Evolutionary conservation across 1,140 invertebrate genomes (phyloP).

Genomic region (Drosophila nigrodunni): DNA sequence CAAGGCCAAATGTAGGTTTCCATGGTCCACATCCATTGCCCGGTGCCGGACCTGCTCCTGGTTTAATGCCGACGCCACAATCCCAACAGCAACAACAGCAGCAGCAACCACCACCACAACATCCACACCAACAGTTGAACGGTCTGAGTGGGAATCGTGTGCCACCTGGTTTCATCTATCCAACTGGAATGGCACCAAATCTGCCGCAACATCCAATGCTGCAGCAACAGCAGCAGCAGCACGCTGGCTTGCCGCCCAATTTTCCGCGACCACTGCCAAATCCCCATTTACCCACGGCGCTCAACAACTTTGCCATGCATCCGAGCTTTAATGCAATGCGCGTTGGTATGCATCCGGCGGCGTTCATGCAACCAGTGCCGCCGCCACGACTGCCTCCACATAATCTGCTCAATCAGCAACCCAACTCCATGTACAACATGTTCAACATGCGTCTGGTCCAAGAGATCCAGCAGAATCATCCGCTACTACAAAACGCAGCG

Average conservation of each 20-base stretch:
- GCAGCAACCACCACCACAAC: slow-evolving; percentile 46
- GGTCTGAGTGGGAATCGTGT: slow-evolving; percentile 61
- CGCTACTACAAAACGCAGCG: slow-evolving; percentile 84
- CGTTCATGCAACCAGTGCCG: slow-evolving; percentile 84
- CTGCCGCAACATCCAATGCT: slow-evolving; percentile 68
- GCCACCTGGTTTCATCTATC: slow-evolving; percentile 74
- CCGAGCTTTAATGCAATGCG: slow-evolving; percentile 84
- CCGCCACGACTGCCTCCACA: slow-evolving; percentile 69
- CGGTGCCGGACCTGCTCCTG: slow-evolving; percentile 69
- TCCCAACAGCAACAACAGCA: slow-evolving; percentile 43
- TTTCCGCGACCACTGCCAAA: slow-evolving; percentile 83
- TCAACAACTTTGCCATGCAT: slow-evolving; percentile 84
- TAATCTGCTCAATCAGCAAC: slow-evolving; percentile 67
- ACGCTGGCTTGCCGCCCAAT: slow-evolving; percentile 69
- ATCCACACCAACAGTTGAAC: slow-evolving; percentile 55
- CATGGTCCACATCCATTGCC: slow-evolving; percentile 66
- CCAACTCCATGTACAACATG: slow-evolving; percentile 81
- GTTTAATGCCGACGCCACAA: slow-evolving; percentile 64
- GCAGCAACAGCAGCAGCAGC: slow-evolving; percentile 49
- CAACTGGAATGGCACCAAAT: slow-evolving; percentile 55
- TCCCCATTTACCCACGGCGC: slow-evolving; percentile 78
- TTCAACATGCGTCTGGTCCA: slow-evolving; percentile 85
- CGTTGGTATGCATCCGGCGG: slow-evolving; percentile 80
- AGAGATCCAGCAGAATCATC: slow-evolving; percentile 87
- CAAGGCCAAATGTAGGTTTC: slow-evolving; percentile 67